Percentiles rank a stretch among this genome's conserved stretches.
Conservation (phyloP, 2,113 vertebrate genomes). For the Pterocles gutturalis region DNA sequence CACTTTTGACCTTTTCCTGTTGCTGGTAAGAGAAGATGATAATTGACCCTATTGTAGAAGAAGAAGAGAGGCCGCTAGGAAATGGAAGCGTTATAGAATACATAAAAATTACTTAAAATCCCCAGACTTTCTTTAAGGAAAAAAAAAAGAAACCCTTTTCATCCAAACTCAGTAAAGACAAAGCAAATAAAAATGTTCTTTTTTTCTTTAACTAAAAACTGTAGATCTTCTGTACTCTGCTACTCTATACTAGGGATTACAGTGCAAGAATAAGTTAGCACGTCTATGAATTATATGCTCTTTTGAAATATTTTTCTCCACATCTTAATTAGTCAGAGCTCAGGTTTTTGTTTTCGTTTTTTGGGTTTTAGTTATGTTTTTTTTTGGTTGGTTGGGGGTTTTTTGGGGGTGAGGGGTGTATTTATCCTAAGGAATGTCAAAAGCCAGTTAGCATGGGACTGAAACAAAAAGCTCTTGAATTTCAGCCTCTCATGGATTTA, state of each 20-base stretch:
- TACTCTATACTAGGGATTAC: background rate
- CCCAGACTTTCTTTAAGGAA: background rate
- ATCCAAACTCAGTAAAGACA: background rate
- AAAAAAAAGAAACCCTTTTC: background rate
- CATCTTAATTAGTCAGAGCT: background rate
- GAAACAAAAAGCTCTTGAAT: background rate
- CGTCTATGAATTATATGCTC: background rate
- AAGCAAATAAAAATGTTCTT: background rate
- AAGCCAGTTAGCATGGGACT: background rate
- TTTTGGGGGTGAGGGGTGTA: accelerated
- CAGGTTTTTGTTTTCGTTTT: background rate
- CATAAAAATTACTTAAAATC: background rate
- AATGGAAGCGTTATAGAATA: background rate
- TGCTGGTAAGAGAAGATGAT: slow-evolving; percentile 42
- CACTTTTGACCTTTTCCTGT: slow-evolving; percentile 54
- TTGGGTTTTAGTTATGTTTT: too few relatives aligned
- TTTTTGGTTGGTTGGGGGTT: too few relatives aligned
- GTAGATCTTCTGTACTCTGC: background rate
- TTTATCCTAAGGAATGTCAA: background rate
- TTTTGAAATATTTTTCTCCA: background rate
- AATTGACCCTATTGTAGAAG: slow-evolving; percentile 25
- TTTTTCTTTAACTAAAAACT: background rate
- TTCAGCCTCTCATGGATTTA: background rate
- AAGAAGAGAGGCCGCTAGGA: background rate
- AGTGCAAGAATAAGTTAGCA: background rate